Base-by-base conservation (phyloP, 2,888 invertebrate genomes). In the Epistrophe eligans region DNA sequence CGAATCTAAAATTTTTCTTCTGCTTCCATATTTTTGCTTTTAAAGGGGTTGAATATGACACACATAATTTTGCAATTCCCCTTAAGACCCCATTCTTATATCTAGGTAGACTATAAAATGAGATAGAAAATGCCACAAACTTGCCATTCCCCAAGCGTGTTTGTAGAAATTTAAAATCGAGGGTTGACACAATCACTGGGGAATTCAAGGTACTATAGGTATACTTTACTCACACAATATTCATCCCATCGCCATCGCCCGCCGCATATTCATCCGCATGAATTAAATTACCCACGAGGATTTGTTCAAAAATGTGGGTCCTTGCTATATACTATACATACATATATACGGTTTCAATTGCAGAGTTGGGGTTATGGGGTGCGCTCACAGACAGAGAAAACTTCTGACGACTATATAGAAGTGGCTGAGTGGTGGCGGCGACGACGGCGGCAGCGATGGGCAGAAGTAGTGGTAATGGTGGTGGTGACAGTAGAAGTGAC, bases 281-380 rank as follows among this genome's bases (percentile, higher is more conserved):
- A 71, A 67, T 79, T 77, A 82, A 87, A 87, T 82, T 79, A 81
- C 82, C 85, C 57, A 57, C 67, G 85, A 77, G 82, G 57, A 74
- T 87, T 74, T 66, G 73, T 58, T 70, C 70, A 81, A 77, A 81
- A 70, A 77, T 77, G 73, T 64, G 45, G 19, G 40, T 52, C 66
- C 35, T 35, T 64, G 66, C 50, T 43, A 24, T 24, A 24, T 24
- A n/a, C n/a, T n/a, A n/a, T n/a, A n/a, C n/a, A n/a, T n/a, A n/a
- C n/a, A 24, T 24, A 24, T 2, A 1, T 24, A 38, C 19, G 50
- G 17, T 50, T 50, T 19, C 19, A 10, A 19, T 38, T 50, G 45
- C 17, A 1, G 11, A 17, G 45, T 50, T 50, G 28, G 55, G 55
- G 24, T 2, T 28, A 2, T 52, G 15, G 13, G 28, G 55, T 55